A percentile compares a stretch with the other conserved stretches of the same genome.
Conservation (phyloP, 2,113 vertebrate genomes). For the Gymnocephalus cernua region DNA sequence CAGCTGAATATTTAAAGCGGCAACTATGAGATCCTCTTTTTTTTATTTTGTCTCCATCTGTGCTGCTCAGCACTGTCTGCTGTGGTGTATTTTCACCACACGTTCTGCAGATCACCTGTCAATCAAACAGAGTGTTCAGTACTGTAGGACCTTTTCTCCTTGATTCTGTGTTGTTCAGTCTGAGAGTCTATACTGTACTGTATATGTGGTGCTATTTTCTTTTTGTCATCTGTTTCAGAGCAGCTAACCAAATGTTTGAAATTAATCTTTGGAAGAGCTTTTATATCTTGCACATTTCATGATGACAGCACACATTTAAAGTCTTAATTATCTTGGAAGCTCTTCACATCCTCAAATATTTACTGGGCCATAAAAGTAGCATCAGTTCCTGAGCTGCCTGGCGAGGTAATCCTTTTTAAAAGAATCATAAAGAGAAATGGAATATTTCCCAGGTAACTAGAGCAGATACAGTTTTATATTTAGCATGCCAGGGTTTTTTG, state of each 20-base stretch:
- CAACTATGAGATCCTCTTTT: conserved; percentile 21
- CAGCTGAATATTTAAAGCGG: conserved; percentile 39
- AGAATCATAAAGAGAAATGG: conserved; percentile 15
- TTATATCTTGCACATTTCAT: not conserved
- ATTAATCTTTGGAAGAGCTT: not conserved
- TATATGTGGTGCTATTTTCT: not conserved
- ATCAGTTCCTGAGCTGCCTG: conserved; percentile 23
- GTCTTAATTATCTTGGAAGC: conserved; percentile 37
- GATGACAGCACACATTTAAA: conserved; percentile 2
- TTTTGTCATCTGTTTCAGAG: not conserved
- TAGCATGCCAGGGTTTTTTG: not conserved
- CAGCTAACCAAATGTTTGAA: conserved; percentile 2
- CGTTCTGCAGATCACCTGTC: conserved; percentile 12
- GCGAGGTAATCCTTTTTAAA: conserved; percentile 28
- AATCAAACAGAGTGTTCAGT: not conserved
- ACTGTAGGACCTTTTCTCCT: not conserved
- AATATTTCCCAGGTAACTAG: conserved; percentile 30
- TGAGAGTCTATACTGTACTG: not conserved
- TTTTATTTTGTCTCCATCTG: conserved; percentile 25
- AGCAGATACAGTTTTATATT: conserved; percentile 38
- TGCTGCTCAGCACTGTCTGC: conserved; percentile 10
- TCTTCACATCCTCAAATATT: conserved; percentile 50
- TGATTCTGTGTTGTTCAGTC: not conserved
- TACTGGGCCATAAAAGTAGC: conserved; percentile 16
- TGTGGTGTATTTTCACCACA: not conserved